These are phyloP conservation scores for Leptinotarsa tumamoca DNA, from an alignment of 2,888 invertebrate genomes.

Conservation along the genomic window DNA sequence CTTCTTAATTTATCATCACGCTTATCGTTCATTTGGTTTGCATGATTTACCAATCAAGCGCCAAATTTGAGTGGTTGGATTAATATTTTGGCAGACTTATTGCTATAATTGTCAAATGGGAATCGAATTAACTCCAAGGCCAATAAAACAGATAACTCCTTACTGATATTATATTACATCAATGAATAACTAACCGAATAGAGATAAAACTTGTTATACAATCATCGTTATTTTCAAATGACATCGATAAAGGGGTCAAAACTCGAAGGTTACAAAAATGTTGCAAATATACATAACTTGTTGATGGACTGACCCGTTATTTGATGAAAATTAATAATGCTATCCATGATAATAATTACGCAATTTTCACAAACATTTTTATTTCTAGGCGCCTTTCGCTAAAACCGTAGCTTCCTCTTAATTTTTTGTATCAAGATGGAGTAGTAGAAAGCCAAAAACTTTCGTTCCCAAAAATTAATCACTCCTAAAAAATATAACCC, in stretches of 20 bases:
- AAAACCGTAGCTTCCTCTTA: too few species aligned
- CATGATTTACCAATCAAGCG: slow-evolving; percentile 6
- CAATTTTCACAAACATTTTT: too few species aligned
- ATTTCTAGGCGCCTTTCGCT: too few species aligned
- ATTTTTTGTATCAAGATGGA: too few species aligned
- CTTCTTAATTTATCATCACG: neutral
- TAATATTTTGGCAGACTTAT: slow-evolving; percentile 6
- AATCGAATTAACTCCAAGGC: slow-evolving; percentile 22
- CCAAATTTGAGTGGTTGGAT: neutral
- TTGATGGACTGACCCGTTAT: too few species aligned
- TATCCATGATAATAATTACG: too few species aligned
- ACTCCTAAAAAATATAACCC: too few species aligned
- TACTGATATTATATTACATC: neutral
- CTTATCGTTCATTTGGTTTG: neutral
- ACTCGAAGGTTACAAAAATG: neutral
- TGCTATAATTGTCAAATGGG: slow-evolving; percentile 2
- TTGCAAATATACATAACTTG: neutral
- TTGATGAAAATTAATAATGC: too few species aligned
- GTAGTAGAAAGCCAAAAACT: too few species aligned
- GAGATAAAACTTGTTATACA: slow-evolving; percentile 6
- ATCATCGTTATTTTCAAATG: neutral
- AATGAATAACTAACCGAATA: slow-evolving; percentile 10
- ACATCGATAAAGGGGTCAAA: slow-evolving; percentile 7
- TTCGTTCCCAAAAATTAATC: too few species aligned
- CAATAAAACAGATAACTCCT: slow-evolving; percentile 24